Evolutionary conservation across 2,888 invertebrate species (phyloP).

Genomic region (Clistopyga incitator): DNA sequence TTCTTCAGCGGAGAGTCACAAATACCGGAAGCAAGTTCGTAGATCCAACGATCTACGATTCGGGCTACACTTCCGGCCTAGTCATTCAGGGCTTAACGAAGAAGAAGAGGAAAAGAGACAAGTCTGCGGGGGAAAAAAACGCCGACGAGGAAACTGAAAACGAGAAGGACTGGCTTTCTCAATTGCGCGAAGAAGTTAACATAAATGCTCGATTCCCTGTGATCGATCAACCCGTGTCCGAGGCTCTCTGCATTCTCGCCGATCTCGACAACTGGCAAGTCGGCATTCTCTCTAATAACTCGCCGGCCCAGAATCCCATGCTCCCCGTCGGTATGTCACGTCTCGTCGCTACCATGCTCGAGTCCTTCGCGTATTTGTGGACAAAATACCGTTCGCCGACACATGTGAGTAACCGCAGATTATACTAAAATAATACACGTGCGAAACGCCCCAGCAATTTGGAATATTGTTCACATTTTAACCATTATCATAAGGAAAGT

Average conservation of each 20-base stretch:
- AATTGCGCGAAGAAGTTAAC: slow-evolving; percentile 79
- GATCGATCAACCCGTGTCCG: slow-evolving; percentile 90
- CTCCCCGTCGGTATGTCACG: slow-evolving; percentile 91
- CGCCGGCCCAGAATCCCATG: slow-evolving; percentile 79
- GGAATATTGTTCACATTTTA: too few relatives aligned
- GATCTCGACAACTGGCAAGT: slow-evolving; percentile 92
- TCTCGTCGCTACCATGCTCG: slow-evolving; percentile 93
- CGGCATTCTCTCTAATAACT: slow-evolving; percentile 80
- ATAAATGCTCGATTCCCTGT: slow-evolving; percentile 79
- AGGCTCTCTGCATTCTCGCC: slow-evolving; percentile 93
- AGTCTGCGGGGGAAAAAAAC: slow-evolving; percentile 41
- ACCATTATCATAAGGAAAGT: background rate
- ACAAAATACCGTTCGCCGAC: slow-evolving; percentile 90
- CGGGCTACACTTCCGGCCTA: slow-evolving; percentile 85
- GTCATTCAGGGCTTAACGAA: slow-evolving; percentile 88
- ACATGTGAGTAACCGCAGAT: slow-evolving; percentile 87
- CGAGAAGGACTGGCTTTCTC: slow-evolving; percentile 54
- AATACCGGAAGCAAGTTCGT: slow-evolving; percentile 41
- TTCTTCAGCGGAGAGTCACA: slow-evolving; percentile 72
- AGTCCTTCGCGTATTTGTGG: slow-evolving; percentile 91
- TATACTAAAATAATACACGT: background rate
- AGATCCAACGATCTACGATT: slow-evolving; percentile 63
- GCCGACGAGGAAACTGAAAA: slow-evolving; percentile 51
- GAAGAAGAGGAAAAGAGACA: slow-evolving; percentile 71
- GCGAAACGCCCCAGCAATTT: too few relatives aligned